phyloP scores from a whole-genome alignment of 2,888 invertebrate genomes.

The Timema cristinae region DNA sequence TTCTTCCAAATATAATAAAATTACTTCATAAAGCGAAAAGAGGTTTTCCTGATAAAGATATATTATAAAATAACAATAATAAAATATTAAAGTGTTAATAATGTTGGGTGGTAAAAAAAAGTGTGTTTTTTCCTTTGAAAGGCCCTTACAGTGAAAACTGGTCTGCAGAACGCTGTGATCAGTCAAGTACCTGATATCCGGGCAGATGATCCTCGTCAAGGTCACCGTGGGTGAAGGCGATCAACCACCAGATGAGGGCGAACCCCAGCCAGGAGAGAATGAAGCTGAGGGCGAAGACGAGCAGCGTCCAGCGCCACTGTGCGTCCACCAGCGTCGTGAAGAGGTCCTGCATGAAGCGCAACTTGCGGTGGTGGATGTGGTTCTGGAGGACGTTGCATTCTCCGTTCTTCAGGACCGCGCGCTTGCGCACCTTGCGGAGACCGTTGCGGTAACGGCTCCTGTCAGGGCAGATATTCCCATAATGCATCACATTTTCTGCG shows the following conservation, averaged over 20 bases:
- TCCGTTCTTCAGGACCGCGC: constrained; percentile 92
- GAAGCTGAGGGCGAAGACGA: constrained; percentile 80
- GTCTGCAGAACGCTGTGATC: no score
- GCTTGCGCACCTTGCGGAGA: constrained; percentile 59
- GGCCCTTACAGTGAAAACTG: no score
- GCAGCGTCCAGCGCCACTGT: constrained; percentile 89
- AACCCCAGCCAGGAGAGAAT: constrained; percentile 85
- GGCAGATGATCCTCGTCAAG: constrained; percentile 59
- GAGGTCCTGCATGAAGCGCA: constrained; percentile 71
- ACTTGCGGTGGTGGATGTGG: constrained; percentile 70
- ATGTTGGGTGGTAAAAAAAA: no score
- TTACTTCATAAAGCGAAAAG: no score
- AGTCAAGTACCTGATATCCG: constrained; percentile 24
- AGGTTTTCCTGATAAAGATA: no score
- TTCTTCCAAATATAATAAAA: no score
- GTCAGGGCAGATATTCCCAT: constrained; percentile 35
- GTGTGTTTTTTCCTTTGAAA: no score
- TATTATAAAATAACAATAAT: no score
- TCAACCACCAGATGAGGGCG: constrained; percentile 87
- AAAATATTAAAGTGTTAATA: no score
- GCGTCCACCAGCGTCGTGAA: constrained; percentile 87
- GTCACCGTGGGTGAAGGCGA: constrained; percentile 86
- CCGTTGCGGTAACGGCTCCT: constrained; percentile 69
- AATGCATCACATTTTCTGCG: no score
- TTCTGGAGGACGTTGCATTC: constrained; percentile 95